A percentile compares a stretch with the other conserved stretches of the same genome.
These are phyloP conservation scores for Pimpla rufipes DNA, from an alignment of 2,888 invertebrate species.

Conservation along the genomic window DNA sequence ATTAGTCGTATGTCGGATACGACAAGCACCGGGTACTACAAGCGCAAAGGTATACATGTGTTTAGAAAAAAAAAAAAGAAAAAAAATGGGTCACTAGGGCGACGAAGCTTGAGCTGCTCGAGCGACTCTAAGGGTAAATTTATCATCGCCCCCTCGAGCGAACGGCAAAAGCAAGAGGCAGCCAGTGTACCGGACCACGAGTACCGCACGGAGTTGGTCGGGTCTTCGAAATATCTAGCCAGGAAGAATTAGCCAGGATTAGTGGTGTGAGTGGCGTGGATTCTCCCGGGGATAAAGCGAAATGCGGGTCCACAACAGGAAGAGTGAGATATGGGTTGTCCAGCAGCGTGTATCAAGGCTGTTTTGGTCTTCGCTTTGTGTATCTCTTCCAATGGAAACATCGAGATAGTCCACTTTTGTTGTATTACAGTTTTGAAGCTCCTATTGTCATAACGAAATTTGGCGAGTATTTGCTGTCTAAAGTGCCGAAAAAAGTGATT, in stretches of 20 bases:
- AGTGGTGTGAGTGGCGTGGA: constrained; percentile 16
- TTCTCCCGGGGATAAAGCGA: constrained; percentile 10
- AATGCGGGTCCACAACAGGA: background rate
- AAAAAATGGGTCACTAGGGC: constrained; percentile 63
- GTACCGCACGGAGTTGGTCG: constrained; percentile 10
- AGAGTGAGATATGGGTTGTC: background rate
- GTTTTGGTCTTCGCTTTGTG: background rate
- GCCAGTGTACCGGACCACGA: constrained; percentile 6
- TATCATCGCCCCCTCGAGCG: constrained; percentile 45
- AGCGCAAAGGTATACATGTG: background rate
- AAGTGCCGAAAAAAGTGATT: too few species aligned
- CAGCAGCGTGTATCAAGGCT: background rate
- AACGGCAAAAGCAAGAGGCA: background rate
- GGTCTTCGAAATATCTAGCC: constrained; percentile 43
- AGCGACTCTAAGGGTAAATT: constrained; percentile 52
- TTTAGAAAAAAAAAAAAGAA: constrained; percentile 13
- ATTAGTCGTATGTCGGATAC: background rate
- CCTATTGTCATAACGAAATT: too few species aligned
- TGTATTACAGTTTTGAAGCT: too few species aligned
- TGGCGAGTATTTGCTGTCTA: too few species aligned
- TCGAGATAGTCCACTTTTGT: background rate
- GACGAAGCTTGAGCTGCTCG: constrained; percentile 39
- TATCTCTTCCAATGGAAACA: background rate
- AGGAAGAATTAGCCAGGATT: constrained; percentile 22
- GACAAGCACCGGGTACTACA: background rate